Percentiles rank a stretch among this genome's conserved stretches.
These are phyloP conservation scores for Hofmannophila pseudospretella DNA, from an alignment of 2,888 invertebrate genomes.

Conservation along the genomic window DNA sequence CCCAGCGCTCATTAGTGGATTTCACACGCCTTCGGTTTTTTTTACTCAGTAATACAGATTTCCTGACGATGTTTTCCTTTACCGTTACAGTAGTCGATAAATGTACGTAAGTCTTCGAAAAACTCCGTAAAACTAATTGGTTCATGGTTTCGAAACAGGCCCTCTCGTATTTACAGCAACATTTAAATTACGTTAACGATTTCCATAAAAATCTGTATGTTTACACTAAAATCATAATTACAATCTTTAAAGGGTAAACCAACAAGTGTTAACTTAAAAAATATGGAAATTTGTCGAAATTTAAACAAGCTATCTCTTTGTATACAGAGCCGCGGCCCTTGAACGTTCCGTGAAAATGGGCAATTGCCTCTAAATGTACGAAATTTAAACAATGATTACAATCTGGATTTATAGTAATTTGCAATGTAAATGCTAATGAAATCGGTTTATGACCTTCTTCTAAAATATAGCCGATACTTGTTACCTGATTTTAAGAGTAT, in stretches of 20 bases:
- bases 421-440: conserved; percentile 53
- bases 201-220: conserved; percentile 2
- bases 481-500: no score
- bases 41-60: no score
- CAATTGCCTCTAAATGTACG: conserved; percentile 55
- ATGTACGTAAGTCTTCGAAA: no score
- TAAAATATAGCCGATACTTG: conserved; percentile 25
- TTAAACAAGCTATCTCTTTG: conserved; percentile 59
- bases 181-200: neutral
- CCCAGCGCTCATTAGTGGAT: no score
- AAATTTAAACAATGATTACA: conserved; percentile 60
- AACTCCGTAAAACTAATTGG: no score
- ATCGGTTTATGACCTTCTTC: conserved; percentile 38
- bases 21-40: no score
- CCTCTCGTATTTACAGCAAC: no score
- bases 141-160: no score
- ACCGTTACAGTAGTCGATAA: no score
- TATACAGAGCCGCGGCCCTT: conserved; percentile 45
- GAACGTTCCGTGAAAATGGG: conserved; percentile 53
- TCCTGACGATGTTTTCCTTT: no score
- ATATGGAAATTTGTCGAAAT: conserved; percentile 57
- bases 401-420: conserved; percentile 65
- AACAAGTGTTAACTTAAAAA: conserved; percentile 52
- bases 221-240: conserved; percentile 35
- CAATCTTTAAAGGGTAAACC: conserved; percentile 44